Conservation (phyloP, 2,113 vertebrate species). For the Piprites chloris region DNA sequence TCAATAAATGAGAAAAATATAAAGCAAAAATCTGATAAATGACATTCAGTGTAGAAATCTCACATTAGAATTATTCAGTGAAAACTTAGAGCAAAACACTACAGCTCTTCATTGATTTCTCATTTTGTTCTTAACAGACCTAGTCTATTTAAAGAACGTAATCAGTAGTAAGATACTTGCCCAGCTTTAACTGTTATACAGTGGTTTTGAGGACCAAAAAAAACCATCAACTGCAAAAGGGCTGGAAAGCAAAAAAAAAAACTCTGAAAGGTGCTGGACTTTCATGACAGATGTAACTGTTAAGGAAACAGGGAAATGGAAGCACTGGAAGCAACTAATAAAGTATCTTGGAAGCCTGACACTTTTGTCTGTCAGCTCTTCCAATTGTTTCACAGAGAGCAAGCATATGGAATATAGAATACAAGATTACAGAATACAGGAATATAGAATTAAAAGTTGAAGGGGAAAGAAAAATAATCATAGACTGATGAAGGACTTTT, state of each 20-base stretch:
- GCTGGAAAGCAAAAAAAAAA: not conserved
- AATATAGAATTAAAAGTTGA: not conserved
- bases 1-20: not conserved
- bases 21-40: not conserved
- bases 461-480: not conserved
- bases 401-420: accelerated
- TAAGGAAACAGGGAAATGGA: not conserved
- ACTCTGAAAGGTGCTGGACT: not conserved
- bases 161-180: not conserved
- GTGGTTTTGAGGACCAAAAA: not conserved
- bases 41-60: not conserved
- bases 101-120: not conserved
- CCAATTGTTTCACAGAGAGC: not conserved
- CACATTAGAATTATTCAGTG: not conserved
- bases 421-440: too few species aligned
- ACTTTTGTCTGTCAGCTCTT: not conserved
- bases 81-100: not conserved
- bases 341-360: not conserved
- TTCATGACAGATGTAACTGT: accelerated
- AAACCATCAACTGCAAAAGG: accelerated
- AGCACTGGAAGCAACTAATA: not conserved
- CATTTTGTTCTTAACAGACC: not conserved
- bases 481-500: not conserved
- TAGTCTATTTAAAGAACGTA: not conserved
- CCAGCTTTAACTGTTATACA: not conserved